Evolutionary conservation across 2,888 invertebrate genomes (phyloP), one percentile per base, ranked within the genome.

Genomic region (Nyleta sp.): DNA sequence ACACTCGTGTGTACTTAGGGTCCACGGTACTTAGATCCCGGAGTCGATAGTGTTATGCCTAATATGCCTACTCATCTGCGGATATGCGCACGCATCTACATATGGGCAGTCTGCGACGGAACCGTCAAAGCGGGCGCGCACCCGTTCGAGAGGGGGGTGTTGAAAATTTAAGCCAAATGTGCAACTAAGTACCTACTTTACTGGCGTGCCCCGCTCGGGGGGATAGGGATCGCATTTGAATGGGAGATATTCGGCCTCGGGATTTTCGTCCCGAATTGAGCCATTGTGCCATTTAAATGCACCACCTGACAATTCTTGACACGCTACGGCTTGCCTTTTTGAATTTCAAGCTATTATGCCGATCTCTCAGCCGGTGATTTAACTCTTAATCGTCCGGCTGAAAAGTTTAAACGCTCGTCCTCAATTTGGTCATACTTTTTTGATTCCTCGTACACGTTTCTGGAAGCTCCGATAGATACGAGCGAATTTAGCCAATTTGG

Each of bases 151-250:
- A 48, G 77, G 67, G 74, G 70, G 72, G 78, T 60, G 81, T 82
- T 64, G 80, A 83, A 83, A 85, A 84, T 88, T 87, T 84, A 82
- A 88, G 85, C 90, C 89, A 90, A 90, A 90, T 90, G 90, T 90
- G 89, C 89, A 89, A 88, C 90, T 89, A 90, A 89, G 90, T 88
- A 89, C 82, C 86, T 90, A 89, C 89, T 89, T 90, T 28, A 90
- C 75, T 83, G 83, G 74, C 84, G 84, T 87, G 81, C 86, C 87
- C 84, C 86, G 85, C 83, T 84, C 84, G 80, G 80, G 82, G 84
- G 84, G 86, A 84, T 86, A 78, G 80, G 82, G 86, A 87, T 86
- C 84, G 82, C 84, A 89, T 90, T 90, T 89, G 87, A 90, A 90
- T 90, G 87, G 84, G 84, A 87, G 87, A 87, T n/a, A n/a, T 88